Base-by-base conservation (phyloP, 2,797 vertebrate genomes). In the Octomys mimax region DNA sequence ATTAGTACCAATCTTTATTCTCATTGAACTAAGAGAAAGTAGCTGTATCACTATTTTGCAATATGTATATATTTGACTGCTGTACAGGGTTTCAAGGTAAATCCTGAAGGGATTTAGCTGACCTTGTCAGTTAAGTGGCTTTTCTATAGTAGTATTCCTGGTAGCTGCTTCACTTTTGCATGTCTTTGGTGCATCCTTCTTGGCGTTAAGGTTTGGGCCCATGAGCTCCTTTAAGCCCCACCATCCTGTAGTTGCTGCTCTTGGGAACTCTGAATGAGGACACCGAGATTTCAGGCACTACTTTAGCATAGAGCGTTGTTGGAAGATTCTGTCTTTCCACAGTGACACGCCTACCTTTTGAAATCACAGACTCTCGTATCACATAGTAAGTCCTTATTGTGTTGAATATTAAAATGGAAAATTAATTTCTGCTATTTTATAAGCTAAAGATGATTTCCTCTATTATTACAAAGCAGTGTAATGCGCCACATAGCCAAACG, bases 371-470 rank as follows among this genome's bases (percentile, higher is more conserved):
- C 39, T 93, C 5, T 39, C 7, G 9, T 2, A 36, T 87, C 16
- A 84, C 18, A 21, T 31, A 14, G 22, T 18, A 61, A 68, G 6
- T 66, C 18, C 33, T 84, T 36, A 8, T 36, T 62, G 2, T 64
- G 28, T 26, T 71, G 5, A 68, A 79, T 80, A 16, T 87, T 8
- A 57, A 87, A 46, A 91, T 88, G 62, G 57, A 13, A 96, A 96
- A 77, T 66, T 70, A 71, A 6, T 16, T 59, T 6, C 46, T 87
- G 28, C 57, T 71, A 8, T 68, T 95, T 84, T 14, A 42, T 87
- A 84, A 93, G 16, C 57, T 87, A 61, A 83, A 28, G 33, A 75
- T 33, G 24, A 59, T 68, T 59, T 11, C 24, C n/a, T 87, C 0
- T 87, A 77, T 36, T 61, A 46, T 59, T 90, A 31, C 9, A 57